These are phyloP conservation scores for Megaceryle maxima DNA, from an alignment of 2,113 vertebrate species.

Conservation along the genomic window DNA sequence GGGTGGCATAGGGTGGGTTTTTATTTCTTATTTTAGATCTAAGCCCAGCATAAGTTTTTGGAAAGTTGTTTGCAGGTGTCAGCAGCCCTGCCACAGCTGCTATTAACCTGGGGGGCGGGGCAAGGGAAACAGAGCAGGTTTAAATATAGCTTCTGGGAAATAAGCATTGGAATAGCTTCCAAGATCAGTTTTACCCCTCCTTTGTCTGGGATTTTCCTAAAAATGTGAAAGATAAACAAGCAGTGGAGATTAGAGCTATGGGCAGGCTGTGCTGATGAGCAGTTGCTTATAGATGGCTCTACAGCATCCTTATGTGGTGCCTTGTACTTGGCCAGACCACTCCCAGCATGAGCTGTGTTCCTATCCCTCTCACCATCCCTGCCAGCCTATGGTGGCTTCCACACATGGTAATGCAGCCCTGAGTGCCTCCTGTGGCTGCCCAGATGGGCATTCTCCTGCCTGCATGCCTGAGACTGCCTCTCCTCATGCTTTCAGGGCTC, in stretches of 20 bases:
- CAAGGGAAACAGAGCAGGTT: background rate
- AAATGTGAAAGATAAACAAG: background rate
- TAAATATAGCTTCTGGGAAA: conserved; percentile 34
- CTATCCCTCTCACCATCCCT: background rate
- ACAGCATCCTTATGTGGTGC: background rate
- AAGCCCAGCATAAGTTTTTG: background rate
- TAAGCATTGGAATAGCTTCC: background rate
- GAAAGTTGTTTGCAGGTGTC: background rate
- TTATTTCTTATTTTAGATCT: background rate
- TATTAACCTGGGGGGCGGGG: background rate
- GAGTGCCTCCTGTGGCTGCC: background rate
- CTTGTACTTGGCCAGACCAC: background rate
- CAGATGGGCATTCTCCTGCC: background rate
- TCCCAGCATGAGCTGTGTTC: background rate
- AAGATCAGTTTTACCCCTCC: background rate
- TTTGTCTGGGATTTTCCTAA: background rate
- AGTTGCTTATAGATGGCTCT: background rate
- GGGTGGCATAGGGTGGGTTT: background rate
- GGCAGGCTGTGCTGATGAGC: background rate
- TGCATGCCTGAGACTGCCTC: background rate
- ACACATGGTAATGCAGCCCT: rapidly evolving
- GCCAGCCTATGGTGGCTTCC: background rate
- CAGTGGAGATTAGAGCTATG: background rate
- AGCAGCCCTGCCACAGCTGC: background rate
- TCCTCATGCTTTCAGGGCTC: background rate